Percentiles rank a stretch among this genome's conserved stretches.
phyloP scores from a whole-genome alignment of 1,140 invertebrate species.

The Augochlora pura region DNA sequence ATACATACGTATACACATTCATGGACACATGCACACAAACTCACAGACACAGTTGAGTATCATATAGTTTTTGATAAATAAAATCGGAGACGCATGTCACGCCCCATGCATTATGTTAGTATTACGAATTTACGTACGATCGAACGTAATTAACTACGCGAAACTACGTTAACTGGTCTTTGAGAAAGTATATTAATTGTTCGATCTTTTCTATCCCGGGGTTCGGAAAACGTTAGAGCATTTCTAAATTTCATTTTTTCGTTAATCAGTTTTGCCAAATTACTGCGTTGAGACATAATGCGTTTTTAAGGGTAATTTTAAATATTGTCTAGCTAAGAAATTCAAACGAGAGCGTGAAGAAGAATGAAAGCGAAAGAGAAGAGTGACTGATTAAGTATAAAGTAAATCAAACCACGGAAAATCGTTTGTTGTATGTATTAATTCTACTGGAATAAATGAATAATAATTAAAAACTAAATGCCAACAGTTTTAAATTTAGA shows the following conservation, averaged over 20 bases:
- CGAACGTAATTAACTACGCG: constrained; percentile 42
- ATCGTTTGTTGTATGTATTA: constrained; percentile 63
- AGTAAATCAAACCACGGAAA: constrained; percentile 40
- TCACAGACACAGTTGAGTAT: neutral
- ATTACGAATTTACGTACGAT: neutral
- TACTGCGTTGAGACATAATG: constrained; percentile 44
- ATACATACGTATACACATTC: neutral
- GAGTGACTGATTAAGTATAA: constrained; percentile 40
- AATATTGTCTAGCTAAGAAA: constrained; percentile 47
- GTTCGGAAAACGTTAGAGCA: constrained; percentile 34
- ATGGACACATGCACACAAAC: too few relatives aligned
- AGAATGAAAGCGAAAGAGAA: constrained; percentile 8
- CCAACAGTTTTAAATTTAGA: too few relatives aligned
- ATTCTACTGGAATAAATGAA: constrained; percentile 62
- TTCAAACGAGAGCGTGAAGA: constrained; percentile 33
- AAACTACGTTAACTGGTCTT: constrained; percentile 18
- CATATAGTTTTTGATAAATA: constrained; percentile 31
- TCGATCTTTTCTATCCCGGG: constrained; percentile 56
- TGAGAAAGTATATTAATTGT: constrained; percentile 42
- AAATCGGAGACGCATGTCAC: constrained; percentile 14
- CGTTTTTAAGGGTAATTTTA: constrained; percentile 56
- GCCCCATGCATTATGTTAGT: constrained; percentile 61
- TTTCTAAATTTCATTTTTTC: constrained; percentile 39
- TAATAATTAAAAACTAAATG: constrained; percentile 48
- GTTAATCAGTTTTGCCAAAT: constrained; percentile 53